Conservation (phyloP, 2,113 vertebrate genomes). For the Myrmophylax atrothorax region DNA sequence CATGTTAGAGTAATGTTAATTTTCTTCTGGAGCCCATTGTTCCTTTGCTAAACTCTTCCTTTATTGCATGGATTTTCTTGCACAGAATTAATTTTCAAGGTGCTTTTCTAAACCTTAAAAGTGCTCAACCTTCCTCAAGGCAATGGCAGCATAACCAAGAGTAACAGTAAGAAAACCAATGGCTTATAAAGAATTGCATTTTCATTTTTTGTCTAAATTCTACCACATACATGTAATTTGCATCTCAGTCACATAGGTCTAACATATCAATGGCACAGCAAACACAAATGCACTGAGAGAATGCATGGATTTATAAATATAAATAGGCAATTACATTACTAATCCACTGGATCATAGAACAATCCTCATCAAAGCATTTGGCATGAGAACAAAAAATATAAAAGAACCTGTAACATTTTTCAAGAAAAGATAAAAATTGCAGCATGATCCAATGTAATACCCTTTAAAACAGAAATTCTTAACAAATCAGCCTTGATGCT, state of each 20-base stretch:
- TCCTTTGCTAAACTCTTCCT: background rate
- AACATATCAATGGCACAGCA: background rate
- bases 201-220: background rate
- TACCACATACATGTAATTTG: background rate
- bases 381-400: background rate
- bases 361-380: slow-evolving; percentile 31
- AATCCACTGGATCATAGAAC: background rate
- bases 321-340: slow-evolving; percentile 7
- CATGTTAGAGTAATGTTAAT: background rate
- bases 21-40: background rate
- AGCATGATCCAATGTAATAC: background rate
- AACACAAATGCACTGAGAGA: background rate
- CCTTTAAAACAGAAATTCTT: background rate
- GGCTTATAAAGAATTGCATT: background rate
- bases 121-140: background rate
- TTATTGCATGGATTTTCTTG: background rate
- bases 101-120: background rate
- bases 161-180: background rate
- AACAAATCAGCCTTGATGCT: background rate
- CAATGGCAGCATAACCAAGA: background rate
- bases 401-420: background rate
- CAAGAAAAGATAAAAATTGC: background rate
- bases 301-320: slow-evolving; percentile 7
- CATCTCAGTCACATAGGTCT: background rate
- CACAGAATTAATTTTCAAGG: background rate